Base-by-base conservation (phyloP, 2,113 vertebrate species). In the Setophaga petechia region DNA sequence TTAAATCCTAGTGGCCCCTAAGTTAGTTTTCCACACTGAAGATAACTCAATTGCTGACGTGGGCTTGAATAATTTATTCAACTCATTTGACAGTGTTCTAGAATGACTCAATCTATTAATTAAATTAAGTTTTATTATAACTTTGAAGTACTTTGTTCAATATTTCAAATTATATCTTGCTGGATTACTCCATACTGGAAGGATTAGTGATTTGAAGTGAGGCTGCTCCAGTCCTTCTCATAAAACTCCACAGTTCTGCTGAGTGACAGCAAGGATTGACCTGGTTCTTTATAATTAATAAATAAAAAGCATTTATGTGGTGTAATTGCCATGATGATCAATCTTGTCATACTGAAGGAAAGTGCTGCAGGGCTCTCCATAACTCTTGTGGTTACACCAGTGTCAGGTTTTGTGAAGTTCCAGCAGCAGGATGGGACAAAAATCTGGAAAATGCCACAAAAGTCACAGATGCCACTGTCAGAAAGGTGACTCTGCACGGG, bases 51-150 rank as follows among this genome's bases (percentile, higher is more conserved):
- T 21, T 71, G 73, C 71, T 90, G 91, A 88, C 3, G 6, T 81
- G 79, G 74, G 72, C 52, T 52, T 91, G 88, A 88, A 86, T 92
- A 84, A 79, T 94, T 90, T 49, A 88, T 87, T 80, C 91, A 80
- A 63, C 66, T 93, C 72, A 67, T 90, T 68, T 91, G 86, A 83
- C 91, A 78, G 62, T 12, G 15, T 74, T 89, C 74, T 93, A 49
- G 54, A 93, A 72, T 96, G 77, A 97, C 66, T 96, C 88, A 75
- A 72, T 90, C 63, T 92, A 43, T 69, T 96, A 62, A 95, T 94
- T 91, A 95, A 87, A 89, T 84, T 89, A 68, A 67, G 13, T 87
- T 92, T 84, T 89, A 52, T 89, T 74, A 71, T 47, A 92, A 89
- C 81, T 96, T 96, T 75, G 74, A 92, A 85, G 85, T 61, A 82